phyloP scores from a whole-genome alignment of 2,797 vertebrate genomes.

The Smutsia gigantea region DNA sequence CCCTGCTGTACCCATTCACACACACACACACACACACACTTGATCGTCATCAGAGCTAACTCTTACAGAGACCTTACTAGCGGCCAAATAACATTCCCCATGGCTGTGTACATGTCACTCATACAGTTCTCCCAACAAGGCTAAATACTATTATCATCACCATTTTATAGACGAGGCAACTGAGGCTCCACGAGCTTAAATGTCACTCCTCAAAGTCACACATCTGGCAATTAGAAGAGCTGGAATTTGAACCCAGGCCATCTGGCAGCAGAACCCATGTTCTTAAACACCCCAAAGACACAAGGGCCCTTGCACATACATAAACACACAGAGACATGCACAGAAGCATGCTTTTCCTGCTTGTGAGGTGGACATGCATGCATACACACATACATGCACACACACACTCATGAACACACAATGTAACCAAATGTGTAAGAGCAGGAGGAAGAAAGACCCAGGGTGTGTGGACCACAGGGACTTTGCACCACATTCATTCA shows the following conservation, averaged over 20 bases:
- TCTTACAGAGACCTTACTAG: rapidly evolving
- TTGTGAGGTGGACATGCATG: not conserved
- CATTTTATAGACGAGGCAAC: not conserved
- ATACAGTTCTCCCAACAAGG: not conserved
- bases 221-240: not conserved
- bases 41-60: not conserved
- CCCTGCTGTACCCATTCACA: too few relatives aligned
- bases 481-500: not conserved
- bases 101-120: rapidly evolving
- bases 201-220: not conserved
- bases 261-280: not conserved
- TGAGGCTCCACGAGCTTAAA: not conserved
- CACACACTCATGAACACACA: not conserved
- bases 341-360: not conserved
- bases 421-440: not conserved
- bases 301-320: not conserved
- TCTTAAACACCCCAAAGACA: not conserved
- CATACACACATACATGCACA: not conserved
- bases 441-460: not conserved
- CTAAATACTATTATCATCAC: not conserved
- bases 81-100: not conserved
- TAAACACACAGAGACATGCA: not conserved
- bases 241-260: not conserved
- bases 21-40: rapidly evolving
- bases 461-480: not conserved